Conservation (phyloP, 1,140 invertebrate species). For the Aphelenchoides fujianensis region DNA sequence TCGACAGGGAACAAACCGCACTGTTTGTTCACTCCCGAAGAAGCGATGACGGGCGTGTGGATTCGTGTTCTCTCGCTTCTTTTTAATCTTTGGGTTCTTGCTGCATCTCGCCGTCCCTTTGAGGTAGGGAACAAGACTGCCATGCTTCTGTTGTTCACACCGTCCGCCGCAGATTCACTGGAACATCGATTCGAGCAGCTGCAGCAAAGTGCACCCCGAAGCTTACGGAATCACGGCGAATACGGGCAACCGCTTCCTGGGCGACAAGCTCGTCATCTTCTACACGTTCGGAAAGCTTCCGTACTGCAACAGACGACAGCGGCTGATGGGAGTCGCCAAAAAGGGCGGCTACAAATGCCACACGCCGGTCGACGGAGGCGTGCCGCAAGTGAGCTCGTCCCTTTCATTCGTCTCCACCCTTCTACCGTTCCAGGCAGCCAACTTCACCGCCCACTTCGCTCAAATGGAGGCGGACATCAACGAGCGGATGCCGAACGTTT, state of each 20-base stretch:
- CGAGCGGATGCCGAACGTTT: constrained; percentile 34
- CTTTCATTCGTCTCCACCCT: no score
- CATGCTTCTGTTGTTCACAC: no score
- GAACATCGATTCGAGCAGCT: constrained; percentile 3
- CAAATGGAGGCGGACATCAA: constrained; percentile 39
- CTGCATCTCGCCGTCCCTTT: no score
- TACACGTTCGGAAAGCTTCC: constrained; percentile 11
- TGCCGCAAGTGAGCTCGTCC: background rate
- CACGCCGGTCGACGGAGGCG: constrained; percentile 1
- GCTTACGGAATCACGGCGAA: constrained; percentile 9
- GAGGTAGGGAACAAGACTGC: no score
- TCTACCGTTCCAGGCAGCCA: constrained; percentile 5
- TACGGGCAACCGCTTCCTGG: constrained; percentile 1
- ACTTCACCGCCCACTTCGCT: constrained; percentile 37
- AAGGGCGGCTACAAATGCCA: background rate
- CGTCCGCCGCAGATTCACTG: constrained; percentile 12
- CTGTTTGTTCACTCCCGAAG: no score
- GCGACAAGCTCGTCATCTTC: constrained; percentile 14
- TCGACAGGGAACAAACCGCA: no score
- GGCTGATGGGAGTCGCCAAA: background rate
- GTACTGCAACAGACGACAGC: constrained; percentile 1
- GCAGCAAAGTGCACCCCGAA: background rate
- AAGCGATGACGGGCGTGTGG: no score
- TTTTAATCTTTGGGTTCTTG: no score
- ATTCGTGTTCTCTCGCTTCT: no score